phyloP scores from a whole-genome alignment of 1,140 invertebrate species.

The Sycophila sp. region DNA sequence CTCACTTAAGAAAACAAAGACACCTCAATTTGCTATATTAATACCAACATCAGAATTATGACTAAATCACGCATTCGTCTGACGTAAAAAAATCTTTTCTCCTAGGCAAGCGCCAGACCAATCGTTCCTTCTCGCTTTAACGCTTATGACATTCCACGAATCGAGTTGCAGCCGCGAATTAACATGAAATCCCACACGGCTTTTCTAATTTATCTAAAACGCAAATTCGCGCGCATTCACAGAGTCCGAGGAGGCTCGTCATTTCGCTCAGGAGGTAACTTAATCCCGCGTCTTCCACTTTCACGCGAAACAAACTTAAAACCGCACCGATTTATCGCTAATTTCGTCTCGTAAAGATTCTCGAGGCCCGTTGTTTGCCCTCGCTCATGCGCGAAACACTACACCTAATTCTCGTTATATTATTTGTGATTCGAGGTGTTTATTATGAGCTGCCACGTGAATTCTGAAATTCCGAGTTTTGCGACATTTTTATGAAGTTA shows the following conservation, averaged over 20 bases:
- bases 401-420: slow-evolving; percentile 19
- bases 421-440: neutral
- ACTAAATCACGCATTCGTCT: slow-evolving; percentile 1
- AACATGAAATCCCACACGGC: slow-evolving; percentile 16
- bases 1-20: too few species aligned
- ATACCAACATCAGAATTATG: neutral
- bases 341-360: slow-evolving; percentile 28
- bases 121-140: slow-evolving; percentile 13
- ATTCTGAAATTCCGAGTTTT: slow-evolving; percentile 9
- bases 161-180: slow-evolving; percentile 10
- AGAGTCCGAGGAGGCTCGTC: neutral
- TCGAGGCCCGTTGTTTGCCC: neutral
- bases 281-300: slow-evolving; percentile 20
- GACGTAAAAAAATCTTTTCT: neutral
- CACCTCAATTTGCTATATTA: too few species aligned
- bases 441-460: neutral
- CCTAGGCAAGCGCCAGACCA: slow-evolving; percentile 9
- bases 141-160: slow-evolving; percentile 21
- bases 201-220: slow-evolving; percentile 34
- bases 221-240: neutral
- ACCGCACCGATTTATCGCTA: slow-evolving; percentile 26
- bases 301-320: slow-evolving; percentile 18
- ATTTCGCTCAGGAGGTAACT: slow-evolving; percentile 34
- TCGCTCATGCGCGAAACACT: neutral
- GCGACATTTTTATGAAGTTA: slow-evolving; percentile 4